Evolutionary conservation across 30 jellyfish, hydroid and myxozoan species (phyloP).

Genomic region (Haliclystus octoradiatus): DNA sequence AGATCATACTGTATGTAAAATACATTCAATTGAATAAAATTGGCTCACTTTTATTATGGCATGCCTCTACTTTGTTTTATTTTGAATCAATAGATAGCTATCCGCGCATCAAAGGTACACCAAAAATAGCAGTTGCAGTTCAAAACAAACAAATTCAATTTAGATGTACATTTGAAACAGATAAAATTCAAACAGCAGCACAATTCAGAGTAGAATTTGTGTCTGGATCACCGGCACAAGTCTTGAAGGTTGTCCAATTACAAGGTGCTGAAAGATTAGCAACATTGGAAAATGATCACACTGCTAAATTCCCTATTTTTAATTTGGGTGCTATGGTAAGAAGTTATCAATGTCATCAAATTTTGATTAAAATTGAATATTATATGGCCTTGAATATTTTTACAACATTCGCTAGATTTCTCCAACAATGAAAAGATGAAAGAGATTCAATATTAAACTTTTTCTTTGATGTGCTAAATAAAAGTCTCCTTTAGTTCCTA

Average conservation of each 20-base stretch:
- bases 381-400: too few relatives aligned
- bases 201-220: constrained; percentile 42
- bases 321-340: neutral
- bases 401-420: too few relatives aligned
- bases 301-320: neutral
- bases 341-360: too few relatives aligned
- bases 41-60: too few relatives aligned
- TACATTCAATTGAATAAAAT: too few relatives aligned
- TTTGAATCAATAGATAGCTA: constrained; percentile 20
- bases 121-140: constrained; percentile 42
- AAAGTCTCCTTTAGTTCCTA: too few relatives aligned
- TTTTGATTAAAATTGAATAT: too few relatives aligned
- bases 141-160: constrained; percentile 34
- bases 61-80: too few relatives aligned
- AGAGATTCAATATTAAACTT: too few relatives aligned
- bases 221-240: constrained; percentile 32
- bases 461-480: too few relatives aligned
- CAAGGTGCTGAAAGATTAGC: constrained; percentile 31
- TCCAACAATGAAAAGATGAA: too few relatives aligned
- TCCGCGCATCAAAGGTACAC: constrained; percentile 33
- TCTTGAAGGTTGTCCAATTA: neutral
- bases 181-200: constrained; percentile 13
- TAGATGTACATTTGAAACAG: constrained; percentile 43
- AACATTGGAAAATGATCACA: constrained; percentile 17
- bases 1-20: too few relatives aligned